Evolutionary conservation across 1,140 invertebrate species (phyloP).

Genomic region (Lordiphosa stackelbergi): DNA sequence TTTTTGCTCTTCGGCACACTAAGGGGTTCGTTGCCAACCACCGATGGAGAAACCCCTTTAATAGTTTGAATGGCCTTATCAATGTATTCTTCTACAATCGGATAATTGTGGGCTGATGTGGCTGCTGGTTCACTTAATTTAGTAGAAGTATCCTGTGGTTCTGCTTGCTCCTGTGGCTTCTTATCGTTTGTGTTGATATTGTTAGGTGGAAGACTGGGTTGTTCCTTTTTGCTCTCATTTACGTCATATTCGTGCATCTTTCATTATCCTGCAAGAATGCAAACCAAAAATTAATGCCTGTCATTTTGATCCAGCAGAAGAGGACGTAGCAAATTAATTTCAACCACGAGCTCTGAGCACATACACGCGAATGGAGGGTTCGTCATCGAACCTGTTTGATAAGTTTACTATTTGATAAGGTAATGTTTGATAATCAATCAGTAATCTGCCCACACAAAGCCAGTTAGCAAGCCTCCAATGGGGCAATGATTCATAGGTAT

Average conservation of each 20-base stretch:
- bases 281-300: conserved; percentile 1
- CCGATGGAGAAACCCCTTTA: neutral
- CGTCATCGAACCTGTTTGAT: conserved; percentile 30
- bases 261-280: conserved; percentile 62
- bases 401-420: conserved; percentile 45
- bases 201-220: conserved; percentile 62
- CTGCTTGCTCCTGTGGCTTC: conserved; percentile 8
- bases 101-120: conserved; percentile 7
- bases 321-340: neutral
- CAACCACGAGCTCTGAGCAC: conserved; percentile 20
- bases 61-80: conserved; percentile 21
- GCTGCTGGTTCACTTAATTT: neutral
- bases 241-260: conserved; percentile 76
- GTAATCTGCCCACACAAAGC: conserved; percentile 22
- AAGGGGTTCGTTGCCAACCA: neutral
- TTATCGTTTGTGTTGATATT: conserved; percentile 15
- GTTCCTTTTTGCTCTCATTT: conserved; percentile 68
- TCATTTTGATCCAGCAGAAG: conserved; percentile 10
- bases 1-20: conserved; percentile 24
- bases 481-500: conserved; percentile 43
- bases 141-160: conserved; percentile 2
- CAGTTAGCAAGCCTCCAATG: neutral
- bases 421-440: conserved; percentile 49
- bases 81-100: conserved; percentile 12
- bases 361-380: conserved; percentile 22